Base-by-base conservation (phyloP, 2,888 invertebrate genomes). In the Tiphia femorata region DNA sequence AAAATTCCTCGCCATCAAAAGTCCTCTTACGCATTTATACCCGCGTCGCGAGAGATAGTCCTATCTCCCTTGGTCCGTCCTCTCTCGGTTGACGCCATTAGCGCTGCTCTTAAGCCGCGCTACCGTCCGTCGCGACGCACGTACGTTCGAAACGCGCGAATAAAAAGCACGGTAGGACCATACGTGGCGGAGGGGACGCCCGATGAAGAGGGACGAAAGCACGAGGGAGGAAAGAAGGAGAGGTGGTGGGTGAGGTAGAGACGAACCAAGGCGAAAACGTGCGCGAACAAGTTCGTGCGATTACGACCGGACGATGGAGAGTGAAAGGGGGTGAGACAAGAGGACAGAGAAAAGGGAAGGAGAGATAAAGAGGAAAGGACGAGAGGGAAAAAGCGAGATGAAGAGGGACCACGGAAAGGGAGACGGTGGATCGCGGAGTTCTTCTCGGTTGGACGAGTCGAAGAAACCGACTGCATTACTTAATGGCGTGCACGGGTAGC, bases 391-490 rank as follows among this genome's bases (percentile, higher is more conserved):
- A n/a, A n/a, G n/a, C n/a, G n/a, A n/a, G n/a, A n/a, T n/a, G n/a
- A n/a, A n/a, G n/a, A n/a, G n/a, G n/a, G n/a, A n/a, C n/a, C n/a
- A n/a, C n/a, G 4, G 25, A 12, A 16, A 38, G 21, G 47, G 47
- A 41, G 40, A 30, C 10, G 30, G 16, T 12, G 29, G n/a, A 41
- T 35, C 23, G 14, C 8, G 47, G 37, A 35, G 48, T 40, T 58
- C 41, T 58, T 62, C 58, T 38, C 59, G 57, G 61, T 63, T 70
- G 68, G 75, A 76, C 75, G 73, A 73, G 67, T 67, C 57, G 70
- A 75, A 77, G 77, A 76, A 77, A 77, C 66, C 67, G 72, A 76
- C 70, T 72, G 76, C 73, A 75, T 78, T 78, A 78, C 73, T 77
- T 77, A 78, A 78, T 77, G 76, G 71, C 64, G 76, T 72, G 71